phyloP scores from a whole-genome alignment of 1,140 invertebrate genomes.

The Leptopilina clavipes region DNA sequence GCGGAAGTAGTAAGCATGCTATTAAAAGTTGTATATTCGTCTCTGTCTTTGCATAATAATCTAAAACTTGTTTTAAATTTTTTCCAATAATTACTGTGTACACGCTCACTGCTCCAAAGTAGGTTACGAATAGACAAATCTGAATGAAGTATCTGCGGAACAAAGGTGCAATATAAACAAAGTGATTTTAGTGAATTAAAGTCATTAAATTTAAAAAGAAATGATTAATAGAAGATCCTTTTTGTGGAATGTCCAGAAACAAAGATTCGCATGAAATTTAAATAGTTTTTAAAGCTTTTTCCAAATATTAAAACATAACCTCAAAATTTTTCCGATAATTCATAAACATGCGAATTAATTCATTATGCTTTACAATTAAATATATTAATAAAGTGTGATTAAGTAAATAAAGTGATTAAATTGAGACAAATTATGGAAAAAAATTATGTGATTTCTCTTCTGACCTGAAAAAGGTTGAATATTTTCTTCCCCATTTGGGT shows the following conservation, averaged over 20 bases:
- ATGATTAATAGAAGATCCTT: neutral
- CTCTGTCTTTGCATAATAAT: conserved; percentile 66
- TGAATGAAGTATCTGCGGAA: conserved; percentile 60
- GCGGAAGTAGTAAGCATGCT: conserved; percentile 77
- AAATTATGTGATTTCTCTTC: conserved; percentile 66
- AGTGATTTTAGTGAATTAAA: too few relatives aligned
- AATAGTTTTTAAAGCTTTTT: too few relatives aligned
- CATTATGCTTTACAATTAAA: too few relatives aligned
- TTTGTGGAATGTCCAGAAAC: neutral
- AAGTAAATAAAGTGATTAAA: too few relatives aligned
- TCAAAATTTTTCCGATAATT: too few relatives aligned
- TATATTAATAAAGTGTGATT: too few relatives aligned
- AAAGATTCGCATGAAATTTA: neutral
- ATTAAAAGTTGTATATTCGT: conserved; percentile 76
- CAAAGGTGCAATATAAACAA: conserved; percentile 10
- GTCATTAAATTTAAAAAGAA: neutral
- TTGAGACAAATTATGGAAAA: too few relatives aligned
- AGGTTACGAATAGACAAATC: conserved; percentile 79
- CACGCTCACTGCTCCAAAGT: conserved; percentile 88
- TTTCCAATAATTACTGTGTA: conserved; percentile 86
- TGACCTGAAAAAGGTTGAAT: conserved; percentile 75
- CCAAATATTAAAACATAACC: too few relatives aligned
- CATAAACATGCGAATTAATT: too few relatives aligned
- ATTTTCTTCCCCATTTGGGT: conserved; percentile 78
- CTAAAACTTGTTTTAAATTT: conserved; percentile 81